A percentile compares a stretch with the other conserved stretches of the same genome.
Evolutionary conservation across 1,140 invertebrate species (phyloP).

Genomic region (Platorchestia sp.): DNA sequence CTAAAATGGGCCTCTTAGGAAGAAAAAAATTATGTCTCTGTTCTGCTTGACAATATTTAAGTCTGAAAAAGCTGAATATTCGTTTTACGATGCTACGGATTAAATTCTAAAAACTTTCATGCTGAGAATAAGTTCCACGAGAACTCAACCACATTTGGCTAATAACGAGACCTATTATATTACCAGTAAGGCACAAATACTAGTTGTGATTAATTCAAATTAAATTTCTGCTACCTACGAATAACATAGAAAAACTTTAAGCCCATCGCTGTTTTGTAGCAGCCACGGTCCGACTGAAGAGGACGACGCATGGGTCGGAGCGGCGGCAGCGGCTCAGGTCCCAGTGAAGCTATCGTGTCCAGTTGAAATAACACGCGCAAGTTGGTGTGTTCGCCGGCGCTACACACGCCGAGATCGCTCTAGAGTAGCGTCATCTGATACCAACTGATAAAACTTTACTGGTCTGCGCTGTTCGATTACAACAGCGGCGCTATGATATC

Average conservation of each 20-base stretch:
- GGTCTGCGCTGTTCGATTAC: background rate
- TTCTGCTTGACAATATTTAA: no score
- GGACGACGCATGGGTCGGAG: background rate
- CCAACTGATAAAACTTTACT: conserved; percentile 4
- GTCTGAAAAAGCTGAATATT: no score
- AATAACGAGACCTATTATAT: no score
- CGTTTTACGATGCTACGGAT: no score
- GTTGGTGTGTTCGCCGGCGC: background rate
- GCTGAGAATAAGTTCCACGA: no score
- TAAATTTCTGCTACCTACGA: background rate
- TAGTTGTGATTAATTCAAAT: background rate
- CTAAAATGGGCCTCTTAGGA: no score
- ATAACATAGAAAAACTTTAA: background rate
- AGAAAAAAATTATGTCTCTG: no score
- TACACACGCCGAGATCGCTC: background rate
- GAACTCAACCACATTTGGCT: no score
- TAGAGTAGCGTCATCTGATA: conserved; percentile 13
- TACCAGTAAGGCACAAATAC: no score
- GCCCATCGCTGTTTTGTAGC: background rate
- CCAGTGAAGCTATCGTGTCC: background rate
- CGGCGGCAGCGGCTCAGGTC: background rate
- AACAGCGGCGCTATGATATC: background rate
- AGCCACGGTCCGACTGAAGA: background rate
- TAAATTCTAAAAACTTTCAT: no score
- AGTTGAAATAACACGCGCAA: conserved; percentile 39